Conservation (phyloP, 1,140 invertebrate genomes). For the Caenorhabditis brenneri region DNA sequence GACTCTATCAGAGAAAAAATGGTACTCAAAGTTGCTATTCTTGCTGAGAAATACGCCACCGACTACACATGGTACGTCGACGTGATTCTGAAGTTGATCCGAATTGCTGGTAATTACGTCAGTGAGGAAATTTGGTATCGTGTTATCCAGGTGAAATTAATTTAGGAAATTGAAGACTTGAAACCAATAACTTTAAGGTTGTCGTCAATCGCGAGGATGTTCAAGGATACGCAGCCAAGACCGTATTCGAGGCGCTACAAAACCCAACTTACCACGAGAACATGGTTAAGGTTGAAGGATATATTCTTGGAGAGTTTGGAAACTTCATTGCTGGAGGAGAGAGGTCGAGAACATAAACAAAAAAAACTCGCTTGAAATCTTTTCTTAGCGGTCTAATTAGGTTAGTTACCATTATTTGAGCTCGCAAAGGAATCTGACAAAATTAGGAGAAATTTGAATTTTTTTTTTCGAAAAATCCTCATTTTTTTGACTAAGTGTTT, state of each 20-base stretch:
- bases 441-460: too few relatives aligned
- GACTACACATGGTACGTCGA: constrained; percentile 99
- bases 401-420: too few relatives aligned
- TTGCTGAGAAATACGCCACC: constrained; percentile 99
- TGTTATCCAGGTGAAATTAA: constrained; percentile 81
- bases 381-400: too few relatives aligned
- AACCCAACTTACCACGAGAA: constrained; percentile 97
- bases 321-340: constrained; percentile 98
- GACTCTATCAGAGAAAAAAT: constrained; percentile 99
- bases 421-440: too few relatives aligned
- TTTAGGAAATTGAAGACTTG: not conserved
- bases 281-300: constrained; percentile 99
- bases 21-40: constrained; percentile 97
- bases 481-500: too few relatives aligned
- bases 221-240: constrained; percentile 95
- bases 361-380: too few relatives aligned
- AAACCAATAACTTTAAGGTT: constrained; percentile 74
- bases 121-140: constrained; percentile 94
- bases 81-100: constrained; percentile 97
- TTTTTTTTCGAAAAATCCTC: too few relatives aligned
- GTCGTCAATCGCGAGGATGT: constrained; percentile 99
- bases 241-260: constrained; percentile 85
- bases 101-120: constrained; percentile 99
- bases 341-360: too few relatives aligned
- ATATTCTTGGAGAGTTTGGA: constrained; percentile 98